These are phyloP conservation scores for Trachemys scripta DNA, from an alignment of 2,113 vertebrate genomes.

Conservation along the genomic window DNA sequence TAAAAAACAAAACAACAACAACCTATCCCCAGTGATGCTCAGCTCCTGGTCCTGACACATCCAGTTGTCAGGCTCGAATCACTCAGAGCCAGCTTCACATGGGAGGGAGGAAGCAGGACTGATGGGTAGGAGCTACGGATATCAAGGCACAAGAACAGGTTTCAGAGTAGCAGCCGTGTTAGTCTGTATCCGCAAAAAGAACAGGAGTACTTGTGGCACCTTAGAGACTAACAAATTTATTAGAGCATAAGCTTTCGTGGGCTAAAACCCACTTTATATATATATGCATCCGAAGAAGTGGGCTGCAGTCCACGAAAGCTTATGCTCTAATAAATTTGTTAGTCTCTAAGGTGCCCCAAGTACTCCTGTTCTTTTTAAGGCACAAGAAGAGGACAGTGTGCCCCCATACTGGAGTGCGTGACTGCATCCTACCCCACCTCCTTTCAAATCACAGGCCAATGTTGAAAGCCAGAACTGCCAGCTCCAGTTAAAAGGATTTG, in stretches of 20 bases:
- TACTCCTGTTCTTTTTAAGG: too few species aligned
- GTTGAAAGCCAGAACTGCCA: neutral
- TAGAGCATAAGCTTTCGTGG: too few species aligned
- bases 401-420: neutral
- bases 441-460: neutral
- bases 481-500: neutral
- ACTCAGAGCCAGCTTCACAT: rapidly evolving
- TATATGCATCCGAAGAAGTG: too few species aligned
- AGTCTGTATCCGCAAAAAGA: too few species aligned
- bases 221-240: too few species aligned
- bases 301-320: too few species aligned
- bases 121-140: neutral
- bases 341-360: too few species aligned
- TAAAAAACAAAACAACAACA: neutral
- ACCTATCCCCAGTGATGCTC: neutral
- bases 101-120: rapidly evolving
- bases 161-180: too few species aligned
- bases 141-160: too few species aligned
- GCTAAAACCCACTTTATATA: too few species aligned
- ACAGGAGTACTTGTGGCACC: too few species aligned
- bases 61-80: rapidly evolving
- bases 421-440: neutral
- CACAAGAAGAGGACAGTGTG: neutral
- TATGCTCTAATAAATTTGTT: too few species aligned
- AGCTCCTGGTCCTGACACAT: neutral